Evolutionary conservation across 2,888 invertebrate genomes (phyloP).

Genomic region (Hydrotaea diabolus): DNA sequence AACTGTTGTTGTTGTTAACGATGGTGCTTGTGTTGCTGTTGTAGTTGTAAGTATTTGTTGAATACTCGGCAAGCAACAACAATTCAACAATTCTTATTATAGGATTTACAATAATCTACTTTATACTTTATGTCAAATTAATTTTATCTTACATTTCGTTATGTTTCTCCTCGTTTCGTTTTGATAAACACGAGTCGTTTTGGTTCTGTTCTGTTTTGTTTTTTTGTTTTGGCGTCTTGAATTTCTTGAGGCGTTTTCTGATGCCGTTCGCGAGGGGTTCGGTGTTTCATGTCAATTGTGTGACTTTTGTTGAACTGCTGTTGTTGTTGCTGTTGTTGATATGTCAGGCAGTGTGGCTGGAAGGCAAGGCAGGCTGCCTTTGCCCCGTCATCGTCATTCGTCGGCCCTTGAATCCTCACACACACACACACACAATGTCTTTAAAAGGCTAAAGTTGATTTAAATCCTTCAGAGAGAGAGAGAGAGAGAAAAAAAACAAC

Average conservation of each 20-base stretch:
- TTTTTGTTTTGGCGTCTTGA: not conserved
- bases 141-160: constrained; percentile 24
- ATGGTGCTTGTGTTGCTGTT: not conserved
- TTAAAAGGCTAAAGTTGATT: constrained; percentile 32
- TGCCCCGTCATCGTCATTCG: not conserved
- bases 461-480: constrained; percentile 46
- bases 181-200: no score
- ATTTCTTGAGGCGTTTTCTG: constrained; percentile 6
- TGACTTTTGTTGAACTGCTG: not conserved
- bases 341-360: no score
- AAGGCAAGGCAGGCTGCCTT: not conserved
- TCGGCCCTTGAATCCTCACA: not conserved
- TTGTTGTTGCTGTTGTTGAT: not conserved
- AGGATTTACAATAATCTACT: constrained; percentile 34
- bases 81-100: constrained; percentile 26
- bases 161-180: not conserved
- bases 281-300: constrained; percentile 23
- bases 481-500: no score
- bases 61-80: no score
- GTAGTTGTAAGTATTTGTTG: no score
- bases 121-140: constrained; percentile 40
- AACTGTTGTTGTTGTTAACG: constrained; percentile 4
- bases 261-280: not conserved
- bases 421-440: constrained; percentile 2
- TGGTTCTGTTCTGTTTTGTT: not conserved